Evolutionary conservation across 92 coral and sea anemone genomes (phyloP).

Genomic region (Metridium senile): DNA sequence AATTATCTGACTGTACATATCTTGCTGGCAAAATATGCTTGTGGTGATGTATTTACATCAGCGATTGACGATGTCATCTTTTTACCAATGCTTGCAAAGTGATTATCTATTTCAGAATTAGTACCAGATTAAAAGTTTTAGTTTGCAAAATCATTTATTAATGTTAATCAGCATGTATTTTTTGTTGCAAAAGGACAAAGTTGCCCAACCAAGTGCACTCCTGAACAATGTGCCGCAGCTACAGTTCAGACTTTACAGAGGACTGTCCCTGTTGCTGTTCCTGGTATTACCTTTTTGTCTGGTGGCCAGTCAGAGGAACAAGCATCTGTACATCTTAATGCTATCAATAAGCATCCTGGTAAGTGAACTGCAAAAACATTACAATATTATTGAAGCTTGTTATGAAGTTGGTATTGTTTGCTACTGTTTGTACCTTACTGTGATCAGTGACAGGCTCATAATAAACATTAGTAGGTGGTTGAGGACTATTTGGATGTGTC

Average conservation of each 20-base stretch:
- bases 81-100: no score
- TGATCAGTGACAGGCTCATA: background rate
- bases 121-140: no score
- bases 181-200: conserved; percentile 89
- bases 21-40: no score
- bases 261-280: conserved; percentile 91
- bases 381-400: background rate
- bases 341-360: conserved; percentile 82
- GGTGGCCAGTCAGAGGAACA: conserved; percentile 99
- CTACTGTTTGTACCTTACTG: background rate
- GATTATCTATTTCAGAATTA: no score
- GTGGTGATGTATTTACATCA: no score
- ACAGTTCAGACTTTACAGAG: conserved; percentile 89
- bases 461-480: no score
- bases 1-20: no score
- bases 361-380: background rate
- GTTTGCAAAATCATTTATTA: no score
- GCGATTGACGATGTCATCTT: no score
- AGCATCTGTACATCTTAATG: conserved; percentile 88
- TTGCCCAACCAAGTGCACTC: conserved; percentile 78
- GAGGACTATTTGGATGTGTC: no score
- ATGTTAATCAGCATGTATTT: no score
- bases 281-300: conserved; percentile 91
- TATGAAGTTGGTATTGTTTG: background rate
- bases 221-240: conserved; percentile 80